A percentile compares a stretch with the other conserved stretches of the same genome.
Evolutionary conservation across 2,888 invertebrate genomes (phyloP).

Genomic region (Xestia rhomboidea): DNA sequence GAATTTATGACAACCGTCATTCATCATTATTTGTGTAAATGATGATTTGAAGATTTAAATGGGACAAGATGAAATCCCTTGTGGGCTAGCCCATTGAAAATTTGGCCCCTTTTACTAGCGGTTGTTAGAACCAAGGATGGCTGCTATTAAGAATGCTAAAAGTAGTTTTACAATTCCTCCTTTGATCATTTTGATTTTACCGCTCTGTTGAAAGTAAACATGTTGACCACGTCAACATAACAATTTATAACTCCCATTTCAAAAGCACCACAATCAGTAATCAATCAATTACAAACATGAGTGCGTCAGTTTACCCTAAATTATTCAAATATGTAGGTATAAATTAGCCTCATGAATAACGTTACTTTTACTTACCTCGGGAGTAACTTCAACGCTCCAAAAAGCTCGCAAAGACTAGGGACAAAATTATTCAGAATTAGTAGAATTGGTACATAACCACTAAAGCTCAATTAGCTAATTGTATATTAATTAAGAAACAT

Average conservation of each 20-base stretch:
- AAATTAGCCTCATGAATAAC: neutral
- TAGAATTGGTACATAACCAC: neutral
- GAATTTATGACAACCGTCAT: no score
- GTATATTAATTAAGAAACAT: neutral
- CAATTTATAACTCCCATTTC: neutral
- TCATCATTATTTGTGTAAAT: no score
- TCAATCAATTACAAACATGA: neutral
- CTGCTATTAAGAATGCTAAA: neutral
- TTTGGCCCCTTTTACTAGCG: neutral
- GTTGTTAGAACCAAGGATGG: neutral
- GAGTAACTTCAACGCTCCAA: neutral
- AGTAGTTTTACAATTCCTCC: no score
- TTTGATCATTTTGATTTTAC: no score
- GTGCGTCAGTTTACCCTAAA: neutral
- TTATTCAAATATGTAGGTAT: neutral
- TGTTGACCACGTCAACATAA: neutral
- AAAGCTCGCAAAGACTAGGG: neutral
- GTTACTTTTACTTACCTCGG: neutral
- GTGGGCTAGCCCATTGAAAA: neutral
- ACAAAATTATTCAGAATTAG: constrained; percentile 2
- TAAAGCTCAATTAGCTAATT: constrained; percentile 6
- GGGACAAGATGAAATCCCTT: neutral
- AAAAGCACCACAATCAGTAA: neutral
- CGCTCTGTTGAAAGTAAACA: neutral
- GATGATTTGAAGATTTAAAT: neutral